These are phyloP conservation scores for Lampris megalopsis DNA, from an alignment of 2,113 vertebrate genomes.

Conservation along the genomic window DNA sequence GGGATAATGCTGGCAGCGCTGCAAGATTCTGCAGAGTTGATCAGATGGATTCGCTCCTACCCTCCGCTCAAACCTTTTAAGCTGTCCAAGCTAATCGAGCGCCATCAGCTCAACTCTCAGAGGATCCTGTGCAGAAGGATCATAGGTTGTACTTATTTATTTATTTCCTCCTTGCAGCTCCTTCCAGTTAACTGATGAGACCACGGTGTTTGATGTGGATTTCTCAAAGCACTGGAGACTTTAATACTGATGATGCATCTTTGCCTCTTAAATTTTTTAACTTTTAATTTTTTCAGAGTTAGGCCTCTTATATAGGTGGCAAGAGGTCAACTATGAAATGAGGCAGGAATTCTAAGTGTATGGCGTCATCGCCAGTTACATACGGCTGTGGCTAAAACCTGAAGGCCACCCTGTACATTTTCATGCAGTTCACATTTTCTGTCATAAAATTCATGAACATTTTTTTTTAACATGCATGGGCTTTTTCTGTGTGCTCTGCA, in stretches of 20 bases:
- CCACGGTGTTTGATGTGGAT: constrained; percentile 22
- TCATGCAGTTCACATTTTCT: too few relatives aligned
- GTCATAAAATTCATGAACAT: too few relatives aligned
- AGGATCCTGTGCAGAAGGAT: background rate
- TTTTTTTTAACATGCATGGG: too few relatives aligned
- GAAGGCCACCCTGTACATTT: too few relatives aligned
- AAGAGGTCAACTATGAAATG: background rate
- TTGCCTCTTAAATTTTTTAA: background rate
- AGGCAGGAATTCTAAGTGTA: background rate
- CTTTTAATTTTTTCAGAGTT: background rate
- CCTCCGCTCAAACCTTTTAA: background rate
- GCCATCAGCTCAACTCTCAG: background rate
- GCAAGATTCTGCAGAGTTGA: background rate
- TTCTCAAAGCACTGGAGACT: constrained; percentile 10
- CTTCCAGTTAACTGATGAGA: background rate
- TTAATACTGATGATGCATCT: constrained; percentile 11
- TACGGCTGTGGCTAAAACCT: background rate
- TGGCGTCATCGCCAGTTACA: background rate
- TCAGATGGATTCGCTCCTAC: background rate
- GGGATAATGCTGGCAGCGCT: background rate
- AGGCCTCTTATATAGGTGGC: constrained; percentile 1
- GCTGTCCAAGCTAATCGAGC: background rate
- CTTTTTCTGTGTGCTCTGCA: too few relatives aligned
- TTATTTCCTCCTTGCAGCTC: constrained; percentile 1
- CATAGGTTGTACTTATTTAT: background rate